Conservation (phyloP, 2,113 vertebrate species). For the Pao palembangensis region DNA sequence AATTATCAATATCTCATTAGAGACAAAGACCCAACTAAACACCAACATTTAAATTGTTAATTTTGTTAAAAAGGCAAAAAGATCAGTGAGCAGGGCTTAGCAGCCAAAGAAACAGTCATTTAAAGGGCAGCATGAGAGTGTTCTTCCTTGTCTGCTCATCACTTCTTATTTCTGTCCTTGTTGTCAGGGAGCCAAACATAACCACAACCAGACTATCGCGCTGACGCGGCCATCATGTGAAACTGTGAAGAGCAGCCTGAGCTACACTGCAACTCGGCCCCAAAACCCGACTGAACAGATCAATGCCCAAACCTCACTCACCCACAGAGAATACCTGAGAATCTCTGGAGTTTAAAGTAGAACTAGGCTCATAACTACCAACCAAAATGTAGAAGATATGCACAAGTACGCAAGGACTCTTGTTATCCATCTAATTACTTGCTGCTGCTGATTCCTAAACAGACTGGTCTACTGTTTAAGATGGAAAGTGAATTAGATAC, state of each 20-base stretch:
- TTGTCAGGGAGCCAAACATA: slow-evolving; percentile 18
- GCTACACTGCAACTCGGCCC: background rate
- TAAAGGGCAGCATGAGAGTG: slow-evolving; percentile 4
- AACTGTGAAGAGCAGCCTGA: background rate
- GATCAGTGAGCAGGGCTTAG: background rate
- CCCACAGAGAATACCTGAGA: background rate
- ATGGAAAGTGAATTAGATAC: slow-evolving; percentile 2
- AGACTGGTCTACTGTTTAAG: background rate
- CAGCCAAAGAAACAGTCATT: background rate
- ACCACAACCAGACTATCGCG: slow-evolving; percentile 3
- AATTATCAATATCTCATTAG: no score
- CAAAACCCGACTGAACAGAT: background rate
- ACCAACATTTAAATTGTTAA: no score
- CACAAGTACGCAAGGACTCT: background rate
- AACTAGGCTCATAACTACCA: background rate
- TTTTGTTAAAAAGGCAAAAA: background rate
- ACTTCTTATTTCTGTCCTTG: slow-evolving; percentile 52
- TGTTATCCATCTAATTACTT: background rate
- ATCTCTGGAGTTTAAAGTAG: background rate
- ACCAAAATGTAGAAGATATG: no score
- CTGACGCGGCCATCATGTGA: background rate
- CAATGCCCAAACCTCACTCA: background rate
- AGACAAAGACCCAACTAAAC: no score
- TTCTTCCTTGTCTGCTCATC: slow-evolving; percentile 40
- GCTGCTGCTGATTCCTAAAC: background rate